A percentile compares a stretch with the other conserved stretches of the same genome.
phyloP scores from a whole-genome alignment of 2,888 invertebrate genomes.

The Morpho deidamia region DNA sequence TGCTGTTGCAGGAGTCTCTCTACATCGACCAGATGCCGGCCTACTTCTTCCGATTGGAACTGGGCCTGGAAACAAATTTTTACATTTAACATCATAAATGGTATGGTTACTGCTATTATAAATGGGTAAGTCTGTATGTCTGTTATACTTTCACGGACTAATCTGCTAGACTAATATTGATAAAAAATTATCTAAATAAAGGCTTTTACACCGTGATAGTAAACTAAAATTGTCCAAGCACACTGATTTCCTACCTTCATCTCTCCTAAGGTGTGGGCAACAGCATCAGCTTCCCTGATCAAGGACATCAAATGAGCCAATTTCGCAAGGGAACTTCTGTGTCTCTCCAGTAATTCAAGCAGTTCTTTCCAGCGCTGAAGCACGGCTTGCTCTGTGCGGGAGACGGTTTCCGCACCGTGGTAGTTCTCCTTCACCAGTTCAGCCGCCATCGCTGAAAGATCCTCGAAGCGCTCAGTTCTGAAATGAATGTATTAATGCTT shows the following conservation, averaged over 20 bases:
- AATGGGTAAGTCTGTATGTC: no score
- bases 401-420: slow-evolving; percentile 90
- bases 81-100: background rate
- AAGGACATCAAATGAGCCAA: slow-evolving; percentile 92
- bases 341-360: slow-evolving; percentile 89
- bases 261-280: slow-evolving; percentile 89
- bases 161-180: background rate
- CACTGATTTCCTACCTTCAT: slow-evolving; percentile 79
- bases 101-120: no score
- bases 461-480: slow-evolving; percentile 94
- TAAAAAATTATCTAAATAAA: background rate
- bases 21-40: slow-evolving; percentile 95
- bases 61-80: slow-evolving; percentile 64
- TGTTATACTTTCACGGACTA: no score
- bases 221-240: no score
- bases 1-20: slow-evolving; percentile 97
- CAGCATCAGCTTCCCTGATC: slow-evolving; percentile 94
- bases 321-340: slow-evolving; percentile 84
- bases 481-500: background rate
- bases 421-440: slow-evolving; percentile 95
- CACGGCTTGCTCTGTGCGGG: slow-evolving; percentile 84
- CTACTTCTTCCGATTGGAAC: slow-evolving; percentile 91
- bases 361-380: slow-evolving; percentile 92
- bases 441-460: slow-evolving; percentile 94
- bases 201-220: no score